Percentiles rank a stretch among this genome's conserved stretches.
phyloP scores from a whole-genome alignment of 2,113 vertebrate species.

The Micronycteris hirsuta region DNA sequence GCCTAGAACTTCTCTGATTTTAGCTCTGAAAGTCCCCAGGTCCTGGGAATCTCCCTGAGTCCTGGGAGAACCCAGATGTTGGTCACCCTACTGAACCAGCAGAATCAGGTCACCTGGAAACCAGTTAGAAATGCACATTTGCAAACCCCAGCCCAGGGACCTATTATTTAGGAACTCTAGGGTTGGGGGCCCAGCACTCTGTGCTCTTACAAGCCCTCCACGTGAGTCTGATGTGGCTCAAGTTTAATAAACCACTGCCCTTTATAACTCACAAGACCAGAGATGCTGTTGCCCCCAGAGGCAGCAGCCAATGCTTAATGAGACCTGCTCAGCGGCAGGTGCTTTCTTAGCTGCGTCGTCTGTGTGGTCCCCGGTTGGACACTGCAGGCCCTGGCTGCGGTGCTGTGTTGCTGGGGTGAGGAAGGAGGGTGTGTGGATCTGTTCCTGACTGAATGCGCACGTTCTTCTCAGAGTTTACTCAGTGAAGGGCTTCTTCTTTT shows the following conservation, averaged over 20 bases:
- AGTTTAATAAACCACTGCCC: background rate
- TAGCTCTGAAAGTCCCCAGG: background rate
- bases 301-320: too few relatives aligned
- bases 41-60: background rate
- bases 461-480: background rate
- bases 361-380: background rate
- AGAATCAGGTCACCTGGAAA: background rate
- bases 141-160: background rate
- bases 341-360: too few relatives aligned
- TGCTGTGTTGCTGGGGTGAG: background rate
- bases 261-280: background rate
- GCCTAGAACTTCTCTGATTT: background rate
- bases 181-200: too few relatives aligned
- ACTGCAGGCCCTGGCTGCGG: background rate
- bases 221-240: background rate
- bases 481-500: background rate
- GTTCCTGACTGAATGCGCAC: fast-evolving
- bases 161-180: background rate
- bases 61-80: background rate
- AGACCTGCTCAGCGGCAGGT: too few relatives aligned
- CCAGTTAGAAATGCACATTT: background rate
- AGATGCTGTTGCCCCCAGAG: background rate
- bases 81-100: background rate
- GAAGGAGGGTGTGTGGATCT: background rate
- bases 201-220: background rate